These are phyloP conservation scores for Hexactinellida sp. DNA, from an alignment of 37 sponge, comb jelly and placozoan genomes.

Conservation along the genomic window DNA sequence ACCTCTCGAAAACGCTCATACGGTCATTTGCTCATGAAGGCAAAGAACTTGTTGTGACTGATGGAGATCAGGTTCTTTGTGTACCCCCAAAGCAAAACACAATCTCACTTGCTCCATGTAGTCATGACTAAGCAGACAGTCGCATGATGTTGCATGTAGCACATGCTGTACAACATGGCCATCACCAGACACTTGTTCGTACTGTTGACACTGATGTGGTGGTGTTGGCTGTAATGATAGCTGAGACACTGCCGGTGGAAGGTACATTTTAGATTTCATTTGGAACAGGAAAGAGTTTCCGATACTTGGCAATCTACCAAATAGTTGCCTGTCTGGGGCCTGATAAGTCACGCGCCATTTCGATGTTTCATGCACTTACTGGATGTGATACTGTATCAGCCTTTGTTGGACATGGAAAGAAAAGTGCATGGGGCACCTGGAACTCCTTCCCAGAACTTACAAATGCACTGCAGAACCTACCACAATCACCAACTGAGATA, in stretches of 20 bases:
- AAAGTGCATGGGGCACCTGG: conserved; percentile 19
- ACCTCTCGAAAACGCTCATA: background rate
- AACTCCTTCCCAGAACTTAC: background rate
- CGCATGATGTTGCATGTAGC: conserved; percentile 23
- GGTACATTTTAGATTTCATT: conserved; percentile 24
- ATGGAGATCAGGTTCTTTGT: background rate
- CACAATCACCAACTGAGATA: background rate
- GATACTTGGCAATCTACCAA: conserved; percentile 16
- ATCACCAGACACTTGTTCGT: conserved; percentile 7
- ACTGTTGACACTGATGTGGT: conserved; percentile 23
- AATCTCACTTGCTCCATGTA: background rate
- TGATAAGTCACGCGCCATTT: background rate
- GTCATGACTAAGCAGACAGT: conserved; percentile 4
- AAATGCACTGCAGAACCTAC: background rate
- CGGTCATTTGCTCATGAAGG: background rate
- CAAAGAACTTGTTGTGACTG: background rate
- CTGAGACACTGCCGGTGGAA: background rate
- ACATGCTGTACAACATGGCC: conserved; percentile 20
- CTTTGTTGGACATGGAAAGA: conserved; percentile 24
- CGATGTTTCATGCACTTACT: conserved; percentile 33
- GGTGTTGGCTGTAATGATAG: conserved; percentile 19
- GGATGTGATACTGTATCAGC: conserved; percentile 29
- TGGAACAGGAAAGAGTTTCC: conserved; percentile 25
- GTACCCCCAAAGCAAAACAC: background rate
- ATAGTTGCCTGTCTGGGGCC: background rate